These are phyloP conservation scores for Pocillopora grandis DNA, from an alignment of 92 coral and sea anemone genomes.

Conservation along the genomic window DNA sequence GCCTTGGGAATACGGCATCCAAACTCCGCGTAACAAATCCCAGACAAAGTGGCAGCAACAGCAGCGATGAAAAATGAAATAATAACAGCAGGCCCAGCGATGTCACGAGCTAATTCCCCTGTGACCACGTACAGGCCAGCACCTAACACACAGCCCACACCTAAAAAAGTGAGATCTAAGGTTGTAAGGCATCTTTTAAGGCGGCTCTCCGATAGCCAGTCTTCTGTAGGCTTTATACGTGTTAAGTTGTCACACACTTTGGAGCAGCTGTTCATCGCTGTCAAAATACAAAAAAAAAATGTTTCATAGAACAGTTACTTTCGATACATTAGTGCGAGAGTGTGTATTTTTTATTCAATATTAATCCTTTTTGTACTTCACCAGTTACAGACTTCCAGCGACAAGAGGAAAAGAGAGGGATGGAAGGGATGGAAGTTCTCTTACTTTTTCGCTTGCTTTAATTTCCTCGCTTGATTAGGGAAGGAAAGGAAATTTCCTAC, in stretches of 20 bases:
- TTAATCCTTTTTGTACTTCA: too few relatives aligned
- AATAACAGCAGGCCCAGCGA: conserved; percentile 89
- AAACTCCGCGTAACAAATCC: conserved; percentile 91
- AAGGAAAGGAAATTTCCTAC: too few relatives aligned
- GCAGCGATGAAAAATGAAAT: conserved; percentile 80
- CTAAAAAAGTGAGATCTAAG: conserved; percentile 72
- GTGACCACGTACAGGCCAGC: conserved; percentile 88
- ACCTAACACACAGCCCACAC: conserved; percentile 78
- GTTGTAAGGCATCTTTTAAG: conserved; percentile 65
- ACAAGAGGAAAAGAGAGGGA: too few relatives aligned
- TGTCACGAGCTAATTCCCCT: conserved; percentile 82
- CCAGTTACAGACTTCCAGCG: too few relatives aligned
- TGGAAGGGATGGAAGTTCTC: too few relatives aligned
- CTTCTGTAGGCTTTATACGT: conserved; percentile 43
- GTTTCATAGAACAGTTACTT: background rate
- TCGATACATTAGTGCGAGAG: background rate
- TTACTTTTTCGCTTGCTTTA: too few relatives aligned
- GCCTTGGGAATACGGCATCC: conserved; percentile 91
- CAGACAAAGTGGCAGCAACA: conserved; percentile 78
- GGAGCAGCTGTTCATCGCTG: conserved; percentile 17
- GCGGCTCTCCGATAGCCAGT: conserved; percentile 49
- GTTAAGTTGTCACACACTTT: conserved; percentile 36
- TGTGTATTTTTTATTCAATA: background rate
- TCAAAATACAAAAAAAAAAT: background rate
- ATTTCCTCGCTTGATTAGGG: too few relatives aligned